Evolutionary conservation across 2,888 invertebrate species (phyloP), one percentile per base, ranked within the genome.

Genomic region (Machimus rusticus): DNA sequence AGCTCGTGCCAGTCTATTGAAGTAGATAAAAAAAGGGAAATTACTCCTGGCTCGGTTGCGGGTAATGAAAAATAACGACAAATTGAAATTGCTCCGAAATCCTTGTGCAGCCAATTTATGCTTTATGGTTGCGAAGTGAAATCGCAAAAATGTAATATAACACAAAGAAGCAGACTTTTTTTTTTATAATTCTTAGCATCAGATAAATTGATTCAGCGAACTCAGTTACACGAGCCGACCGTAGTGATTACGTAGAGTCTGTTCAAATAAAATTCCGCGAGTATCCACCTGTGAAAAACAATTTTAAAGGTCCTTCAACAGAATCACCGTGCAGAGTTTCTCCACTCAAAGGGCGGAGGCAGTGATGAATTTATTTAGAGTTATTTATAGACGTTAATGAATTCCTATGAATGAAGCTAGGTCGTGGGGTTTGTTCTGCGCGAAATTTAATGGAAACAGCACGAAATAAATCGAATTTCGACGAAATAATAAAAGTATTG

Each of bases 1-100:
- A 6, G 96, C 95, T 90, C 96, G 94, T 90, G 95, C 94, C 88
- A 96, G 92, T 87, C 93, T 93, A 87, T 86, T 66, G 51, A 39
- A 77, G 12, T 28, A 66, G 8, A 55, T n/a, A 9, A n/a, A 84
- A 84, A 81, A 31, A 31, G 55, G 12, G 23, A n/a, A 81, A 84
- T 57, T 66, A 81, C 34, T 55, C 51, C 55, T 16, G 6, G 28
- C n/a, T 37, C 31, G 51, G 14, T 43, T 39, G 31, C 14, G 23
- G 28, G 51, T 46, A 55, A 81, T 51, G 51, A 51, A 81, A 81
- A 81, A 23, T 39, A 46, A 76, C 8, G 39, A 76, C 37, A 76
- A 39, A 76, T 76, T 37, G 39, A 43, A 46, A 78, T 66, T 66
- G 66, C 23, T 66, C 66, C 4, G 66, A 66, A 28, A 66, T 66